These are phyloP conservation scores for Aurelia sp. DNA, from an alignment of 30 jellyfish, hydroid and myxozoan genomes.

Conservation along the genomic window DNA sequence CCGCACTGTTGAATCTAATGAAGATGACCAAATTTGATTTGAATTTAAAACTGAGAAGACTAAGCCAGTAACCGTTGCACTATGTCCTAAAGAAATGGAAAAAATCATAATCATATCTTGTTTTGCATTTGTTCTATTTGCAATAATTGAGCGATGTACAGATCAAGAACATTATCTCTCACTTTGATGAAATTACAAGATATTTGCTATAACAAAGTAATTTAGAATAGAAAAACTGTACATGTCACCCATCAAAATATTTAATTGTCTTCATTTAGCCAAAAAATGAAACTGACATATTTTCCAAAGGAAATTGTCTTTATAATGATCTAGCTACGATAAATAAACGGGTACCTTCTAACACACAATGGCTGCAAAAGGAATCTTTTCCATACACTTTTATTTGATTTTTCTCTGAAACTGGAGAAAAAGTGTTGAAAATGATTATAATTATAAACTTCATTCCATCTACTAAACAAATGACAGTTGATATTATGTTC, in stretches of 20 bases:
- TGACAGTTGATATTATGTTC: neutral
- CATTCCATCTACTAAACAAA: neutral
- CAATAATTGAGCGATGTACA: no score
- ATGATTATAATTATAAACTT: neutral
- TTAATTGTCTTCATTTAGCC: no score
- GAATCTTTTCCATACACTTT: constrained; percentile 75
- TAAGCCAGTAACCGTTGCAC: constrained; percentile 58
- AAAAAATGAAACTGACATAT: no score
- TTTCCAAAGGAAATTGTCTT: no score
- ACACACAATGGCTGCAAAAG: constrained; percentile 65
- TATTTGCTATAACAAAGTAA: no score
- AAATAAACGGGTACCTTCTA: constrained; percentile 46
- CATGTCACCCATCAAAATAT: neutral
- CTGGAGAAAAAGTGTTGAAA: constrained; percentile 31
- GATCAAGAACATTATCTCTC: no score
- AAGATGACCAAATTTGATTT: constrained; percentile 82
- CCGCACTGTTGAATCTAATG: constrained; percentile 86
- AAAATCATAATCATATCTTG: neutral
- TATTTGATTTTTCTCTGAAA: constrained; percentile 79
- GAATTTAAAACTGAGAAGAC: constrained; percentile 47
- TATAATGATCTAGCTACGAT: neutral
- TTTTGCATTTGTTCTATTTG: no score
- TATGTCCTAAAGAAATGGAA: constrained; percentile 64
- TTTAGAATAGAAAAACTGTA: neutral
- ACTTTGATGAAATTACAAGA: no score